These are phyloP conservation scores for Microchrysa polita DNA, from an alignment of 2,888 invertebrate genomes.

Conservation along the genomic window DNA sequence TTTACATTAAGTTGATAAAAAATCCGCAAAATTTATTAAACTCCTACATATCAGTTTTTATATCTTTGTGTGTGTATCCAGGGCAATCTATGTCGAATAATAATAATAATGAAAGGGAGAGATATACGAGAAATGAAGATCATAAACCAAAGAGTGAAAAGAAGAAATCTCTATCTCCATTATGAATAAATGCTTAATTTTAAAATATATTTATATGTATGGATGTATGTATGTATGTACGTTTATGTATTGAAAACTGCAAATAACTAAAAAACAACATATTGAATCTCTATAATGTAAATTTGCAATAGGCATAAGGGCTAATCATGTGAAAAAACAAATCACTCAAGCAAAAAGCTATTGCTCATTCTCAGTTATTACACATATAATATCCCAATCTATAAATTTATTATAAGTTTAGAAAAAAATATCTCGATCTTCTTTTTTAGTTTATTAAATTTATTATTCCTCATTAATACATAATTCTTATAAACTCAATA, in stretches of 20 bases:
- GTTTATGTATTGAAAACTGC: constrained; percentile 1
- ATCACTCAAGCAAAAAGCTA: neutral
- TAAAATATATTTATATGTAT: constrained; percentile 34
- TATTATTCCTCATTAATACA: constrained; percentile 17
- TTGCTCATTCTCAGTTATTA: constrained; percentile 18
- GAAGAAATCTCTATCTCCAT: constrained; percentile 14
- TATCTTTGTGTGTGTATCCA: constrained; percentile 21
- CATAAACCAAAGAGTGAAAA: constrained; percentile 9
- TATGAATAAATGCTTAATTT: constrained; percentile 25
- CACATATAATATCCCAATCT: constrained; percentile 29
- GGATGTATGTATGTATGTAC: constrained; percentile 13
- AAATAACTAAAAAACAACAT: constrained; percentile 14
- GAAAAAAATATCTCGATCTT: neutral
- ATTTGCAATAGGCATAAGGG: neutral
- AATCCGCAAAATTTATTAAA: constrained; percentile 43
- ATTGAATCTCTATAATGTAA: neutral
- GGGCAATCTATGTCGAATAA: constrained; percentile 38
- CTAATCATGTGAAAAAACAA: too few species aligned
- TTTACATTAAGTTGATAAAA: constrained; percentile 40
- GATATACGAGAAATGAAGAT: neutral
- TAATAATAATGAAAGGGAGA: constrained; percentile 42
- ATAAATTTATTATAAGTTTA: constrained; percentile 1
- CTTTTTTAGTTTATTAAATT: constrained; percentile 3
- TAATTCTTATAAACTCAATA: constrained; percentile 36
- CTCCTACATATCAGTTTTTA: constrained; percentile 37